phyloP scores from a whole-genome alignment of 2,888 invertebrate genomes.

The Diarsia mendica region DNA sequence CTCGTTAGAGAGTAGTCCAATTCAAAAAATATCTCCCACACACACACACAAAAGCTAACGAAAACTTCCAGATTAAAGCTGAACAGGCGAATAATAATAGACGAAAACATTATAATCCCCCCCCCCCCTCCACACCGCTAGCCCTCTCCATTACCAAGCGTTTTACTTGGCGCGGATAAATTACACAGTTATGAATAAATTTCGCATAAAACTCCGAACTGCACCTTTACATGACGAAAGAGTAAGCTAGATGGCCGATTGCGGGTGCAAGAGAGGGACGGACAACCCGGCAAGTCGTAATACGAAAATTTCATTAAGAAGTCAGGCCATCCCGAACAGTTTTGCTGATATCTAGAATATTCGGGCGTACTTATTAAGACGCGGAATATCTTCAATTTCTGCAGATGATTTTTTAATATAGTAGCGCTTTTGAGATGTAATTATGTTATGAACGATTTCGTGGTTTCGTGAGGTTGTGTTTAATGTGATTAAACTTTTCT shows the following conservation, averaged over 20 bases:
- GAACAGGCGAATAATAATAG: slow-evolving; percentile 85
- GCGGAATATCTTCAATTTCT: slow-evolving; percentile 83
- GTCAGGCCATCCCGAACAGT: slow-evolving; percentile 86
- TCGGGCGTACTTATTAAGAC: slow-evolving; percentile 85
- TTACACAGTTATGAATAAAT: slow-evolving; percentile 91
- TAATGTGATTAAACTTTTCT: slow-evolving; percentile 55
- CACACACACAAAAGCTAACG: slow-evolving; percentile 73
- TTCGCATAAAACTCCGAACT: slow-evolving; percentile 89
- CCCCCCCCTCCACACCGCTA: slow-evolving; percentile 77
- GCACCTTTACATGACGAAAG: slow-evolving; percentile 87
- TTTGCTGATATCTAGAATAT: slow-evolving; percentile 88
- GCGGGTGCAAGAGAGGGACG: slow-evolving; percentile 71
- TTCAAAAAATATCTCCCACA: slow-evolving; percentile 9
- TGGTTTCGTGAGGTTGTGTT: slow-evolving; percentile 41
- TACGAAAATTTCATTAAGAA: slow-evolving; percentile 90
- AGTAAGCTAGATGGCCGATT: slow-evolving; percentile 71
- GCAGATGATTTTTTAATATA: slow-evolving; percentile 84
- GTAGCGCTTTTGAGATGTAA: slow-evolving; percentile 66
- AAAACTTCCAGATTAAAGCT: slow-evolving; percentile 83
- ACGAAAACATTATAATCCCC: slow-evolving; percentile 77
- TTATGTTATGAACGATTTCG: slow-evolving; percentile 55
- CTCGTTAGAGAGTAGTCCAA: neutral
- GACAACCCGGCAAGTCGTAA: slow-evolving; percentile 81
- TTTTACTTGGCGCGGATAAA: slow-evolving; percentile 89
- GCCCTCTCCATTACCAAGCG: slow-evolving; percentile 82